Base-by-base conservation (phyloP, 2,888 invertebrate species). In the Melanostoma mellinum region DNA sequence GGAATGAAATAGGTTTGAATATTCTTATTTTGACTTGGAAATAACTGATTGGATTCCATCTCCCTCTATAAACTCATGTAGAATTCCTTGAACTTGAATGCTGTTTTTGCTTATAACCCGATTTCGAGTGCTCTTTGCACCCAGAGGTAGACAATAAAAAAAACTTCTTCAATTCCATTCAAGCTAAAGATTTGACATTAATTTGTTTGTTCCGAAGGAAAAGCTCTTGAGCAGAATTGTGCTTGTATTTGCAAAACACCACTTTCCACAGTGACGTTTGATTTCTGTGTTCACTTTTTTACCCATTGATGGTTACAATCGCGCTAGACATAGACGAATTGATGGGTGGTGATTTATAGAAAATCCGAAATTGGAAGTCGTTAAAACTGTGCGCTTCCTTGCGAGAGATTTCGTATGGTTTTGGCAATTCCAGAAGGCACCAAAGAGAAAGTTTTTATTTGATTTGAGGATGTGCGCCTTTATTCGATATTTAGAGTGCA, bases 401-500 rank as follows among this genome's bases (percentile, higher is more conserved):
- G 0, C 10, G 6, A 50, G 50, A 48, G 2, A 9, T 20, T 69
- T 48, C 20, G 56, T 46, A 38, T 69, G 46, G 42, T 20, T 30
- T 58, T 80, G 50, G 10, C 61, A 61, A 44, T 46, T 35, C 38
- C 38, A 46, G 20, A 6, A 8, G 4, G 46, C 32, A 3, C 32
- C 60, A 33, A 68, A 6, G 50, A 20, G 33, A 71, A 10, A 50
- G 50, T 56, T 63, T 69, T 63, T 38, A 48, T 58, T 80, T 65
- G 6, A 36, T 20, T 53, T 9, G 46, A 80, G 69, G 65, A 80
- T 65, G 65, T 71, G 80, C 53, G 69, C 65, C 38, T 71, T 75
- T 80, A 80, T 75, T 69, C 46, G 75, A 75, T 69, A 58, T 50
- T 80, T 75, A 63, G 50, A 58, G 56, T 71, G 65, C 65, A 74